phyloP scores from a whole-genome alignment of 1,140 invertebrate species.

The Globodera rostochiensis region DNA sequence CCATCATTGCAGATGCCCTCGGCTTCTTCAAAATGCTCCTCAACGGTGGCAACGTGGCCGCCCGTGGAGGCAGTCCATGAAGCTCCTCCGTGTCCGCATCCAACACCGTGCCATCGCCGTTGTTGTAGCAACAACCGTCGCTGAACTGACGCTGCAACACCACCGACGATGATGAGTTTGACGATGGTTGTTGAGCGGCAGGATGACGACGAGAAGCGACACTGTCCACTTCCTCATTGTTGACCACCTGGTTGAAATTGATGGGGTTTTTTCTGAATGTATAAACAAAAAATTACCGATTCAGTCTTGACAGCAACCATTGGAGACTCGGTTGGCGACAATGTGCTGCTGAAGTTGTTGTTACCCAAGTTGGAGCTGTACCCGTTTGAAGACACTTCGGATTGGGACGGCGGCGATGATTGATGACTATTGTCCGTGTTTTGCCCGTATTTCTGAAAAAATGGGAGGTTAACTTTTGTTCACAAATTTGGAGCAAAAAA shows the following conservation, averaged over 20 bases:
- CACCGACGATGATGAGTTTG: background rate
- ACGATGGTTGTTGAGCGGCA: background rate
- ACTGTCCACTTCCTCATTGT: background rate
- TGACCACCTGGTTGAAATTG: background rate
- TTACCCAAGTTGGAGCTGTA: background rate
- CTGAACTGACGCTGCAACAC: constrained; percentile 7
- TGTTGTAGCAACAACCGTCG: background rate
- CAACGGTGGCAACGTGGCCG: constrained; percentile 24
- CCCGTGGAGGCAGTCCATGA: constrained; percentile 12
- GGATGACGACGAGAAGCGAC: background rate
- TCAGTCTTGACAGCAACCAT: too few relatives aligned
- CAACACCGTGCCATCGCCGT: background rate
- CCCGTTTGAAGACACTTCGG: background rate
- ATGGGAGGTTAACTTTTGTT: too few relatives aligned
- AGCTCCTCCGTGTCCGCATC: background rate
- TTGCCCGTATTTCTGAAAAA: constrained; percentile 11
- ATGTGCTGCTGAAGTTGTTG: background rate
- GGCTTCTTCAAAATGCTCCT: constrained; percentile 25
- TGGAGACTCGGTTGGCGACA: background rate
- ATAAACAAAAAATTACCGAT: too few relatives aligned
- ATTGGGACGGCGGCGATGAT: background rate
- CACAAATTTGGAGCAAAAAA: too few relatives aligned
- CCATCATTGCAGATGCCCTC: background rate
- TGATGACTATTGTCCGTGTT: background rate
- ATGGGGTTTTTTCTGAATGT: background rate